Evolutionary conservation across 2,888 invertebrate genomes (phyloP).

Genomic region (Heteromyza rotundicornis): DNA sequence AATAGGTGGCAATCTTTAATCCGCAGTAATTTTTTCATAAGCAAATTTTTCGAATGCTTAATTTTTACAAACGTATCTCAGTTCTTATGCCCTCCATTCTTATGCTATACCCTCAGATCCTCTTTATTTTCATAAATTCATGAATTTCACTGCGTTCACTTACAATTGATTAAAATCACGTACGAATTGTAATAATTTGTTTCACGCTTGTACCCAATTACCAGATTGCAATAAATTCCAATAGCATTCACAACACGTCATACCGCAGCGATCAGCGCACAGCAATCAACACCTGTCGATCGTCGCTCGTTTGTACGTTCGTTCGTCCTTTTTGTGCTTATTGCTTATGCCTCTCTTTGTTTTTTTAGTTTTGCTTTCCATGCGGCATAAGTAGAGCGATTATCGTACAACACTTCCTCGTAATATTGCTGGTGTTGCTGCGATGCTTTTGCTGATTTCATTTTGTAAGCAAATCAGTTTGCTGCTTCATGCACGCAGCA

Average conservation of each 20-base stretch:
- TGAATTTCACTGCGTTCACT: neutral
- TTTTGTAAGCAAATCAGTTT: conserved; percentile 20
- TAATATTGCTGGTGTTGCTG: no score
- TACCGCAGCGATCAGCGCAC: conserved; percentile 25
- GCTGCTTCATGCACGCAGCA: neutral
- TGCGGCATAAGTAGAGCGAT: neutral
- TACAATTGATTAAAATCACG: conserved; percentile 56
- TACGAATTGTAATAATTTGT: conserved; percentile 58
- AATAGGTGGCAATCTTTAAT: no score
- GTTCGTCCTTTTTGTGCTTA: neutral
- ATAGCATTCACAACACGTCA: conserved; percentile 19
- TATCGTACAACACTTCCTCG: neutral
- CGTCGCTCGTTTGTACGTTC: conserved; percentile 1
- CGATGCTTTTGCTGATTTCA: neutral
- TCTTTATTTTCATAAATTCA: no score
- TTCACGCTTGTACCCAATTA: conserved; percentile 50
- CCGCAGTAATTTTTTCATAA: no score
- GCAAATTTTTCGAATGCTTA: no score
- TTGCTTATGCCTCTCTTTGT: no score
- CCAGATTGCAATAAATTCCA: neutral
- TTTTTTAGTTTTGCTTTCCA: no score
- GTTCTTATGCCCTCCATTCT: no score
- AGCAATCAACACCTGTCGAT: conserved; percentile 59
- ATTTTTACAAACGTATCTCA: no score
- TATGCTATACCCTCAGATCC: no score